phyloP scores from a whole-genome alignment of 2,113 vertebrate genomes.

The Microtus montanus region DNA sequence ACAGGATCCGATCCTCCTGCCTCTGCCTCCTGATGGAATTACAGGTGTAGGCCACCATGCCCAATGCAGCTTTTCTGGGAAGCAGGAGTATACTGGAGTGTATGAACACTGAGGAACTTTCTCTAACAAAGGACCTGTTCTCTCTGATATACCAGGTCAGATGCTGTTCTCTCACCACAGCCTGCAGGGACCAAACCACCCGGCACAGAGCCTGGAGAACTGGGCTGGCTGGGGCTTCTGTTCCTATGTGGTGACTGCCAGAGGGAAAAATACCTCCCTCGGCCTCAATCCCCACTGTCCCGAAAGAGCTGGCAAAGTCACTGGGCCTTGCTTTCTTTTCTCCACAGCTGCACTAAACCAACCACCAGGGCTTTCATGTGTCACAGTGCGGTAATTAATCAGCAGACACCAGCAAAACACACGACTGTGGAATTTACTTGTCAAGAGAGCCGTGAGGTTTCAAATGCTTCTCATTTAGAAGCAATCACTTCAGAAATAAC shows the following conservation, averaged over 20 bases:
- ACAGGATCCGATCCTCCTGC: not conserved
- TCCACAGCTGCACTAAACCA: slow-evolving; percentile 71
- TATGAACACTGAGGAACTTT: slow-evolving; percentile 31
- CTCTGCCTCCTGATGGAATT: not conserved
- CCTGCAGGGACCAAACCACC: slow-evolving; percentile 46
- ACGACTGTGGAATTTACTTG: slow-evolving; percentile 65
- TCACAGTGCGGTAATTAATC: slow-evolving; percentile 73
- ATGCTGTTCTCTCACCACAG: slow-evolving; percentile 52
- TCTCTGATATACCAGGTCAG: slow-evolving; percentile 67
- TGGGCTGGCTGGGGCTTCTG: slow-evolving; percentile 65
- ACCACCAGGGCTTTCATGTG: slow-evolving; percentile 69
- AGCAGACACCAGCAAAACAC: slow-evolving; percentile 75
- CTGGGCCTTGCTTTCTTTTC: slow-evolving; percentile 54
- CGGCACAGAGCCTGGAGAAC: slow-evolving; percentile 56
- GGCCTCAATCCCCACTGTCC: slow-evolving; percentile 43
- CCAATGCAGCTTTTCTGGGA: not conserved
- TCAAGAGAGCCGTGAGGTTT: slow-evolving; percentile 74
- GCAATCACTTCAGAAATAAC: slow-evolving; percentile 77
- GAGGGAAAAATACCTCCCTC: slow-evolving; percentile 64
- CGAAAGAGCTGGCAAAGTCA: slow-evolving; percentile 61
- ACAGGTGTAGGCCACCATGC: not conserved
- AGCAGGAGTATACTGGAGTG: slow-evolving; percentile 33
- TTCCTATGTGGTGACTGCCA: slow-evolving; percentile 62
- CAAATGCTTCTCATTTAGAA: slow-evolving; percentile 73
- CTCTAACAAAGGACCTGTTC: slow-evolving; percentile 69